Evolutionary conservation across 2,797 vertebrate species (phyloP), one percentile per base, ranked within the genome.

Genomic region (Otus scops): DNA sequence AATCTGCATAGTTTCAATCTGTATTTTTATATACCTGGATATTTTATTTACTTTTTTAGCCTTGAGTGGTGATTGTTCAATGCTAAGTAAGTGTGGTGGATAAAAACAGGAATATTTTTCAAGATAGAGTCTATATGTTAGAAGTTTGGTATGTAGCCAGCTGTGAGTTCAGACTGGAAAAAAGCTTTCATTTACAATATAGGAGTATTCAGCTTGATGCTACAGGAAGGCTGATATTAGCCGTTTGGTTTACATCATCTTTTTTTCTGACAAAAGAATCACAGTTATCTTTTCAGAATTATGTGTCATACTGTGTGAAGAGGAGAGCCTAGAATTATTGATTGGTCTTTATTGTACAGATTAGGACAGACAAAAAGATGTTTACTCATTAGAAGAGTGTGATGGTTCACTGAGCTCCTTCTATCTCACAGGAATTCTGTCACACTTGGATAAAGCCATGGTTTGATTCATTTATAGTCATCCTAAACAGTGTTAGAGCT

Each of bases 371-470:
- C 38, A 77, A 67, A 92, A 89, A 93, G 54, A 70, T 95, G 82
- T 96, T 96, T 92, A 87, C 26, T 92, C 74, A 15, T 96, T 92
- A 84, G 81, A 89, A 64, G 30, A 74, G 71, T 57, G 14, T 61
- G 76, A 54, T 86, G 82, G 68, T 94, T 93, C 89, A 65, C 68
- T 81, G 89, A 85, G 27, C 54, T 78, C 27, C 68, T 86, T 63
- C 43, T 83, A 0, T 73, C 85, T 93, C 83, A 4, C 6, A 94
- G 92, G 79, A 85, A 61, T 96, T 93, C 75, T 84, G 56, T 91
- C 79, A 61, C 57, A 43, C 50, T 91, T 70, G 71, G 82, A 43
- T 93, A 89, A 78, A 91, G 34, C 85, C 1, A 0, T 65, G 61
- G n/a, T 65, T 92, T 88, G 71, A 54, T 88, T 93, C 32, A 28